phyloP scores from a whole-genome alignment of 2,113 vertebrate species.

The Orthochromis indermauri region DNA sequence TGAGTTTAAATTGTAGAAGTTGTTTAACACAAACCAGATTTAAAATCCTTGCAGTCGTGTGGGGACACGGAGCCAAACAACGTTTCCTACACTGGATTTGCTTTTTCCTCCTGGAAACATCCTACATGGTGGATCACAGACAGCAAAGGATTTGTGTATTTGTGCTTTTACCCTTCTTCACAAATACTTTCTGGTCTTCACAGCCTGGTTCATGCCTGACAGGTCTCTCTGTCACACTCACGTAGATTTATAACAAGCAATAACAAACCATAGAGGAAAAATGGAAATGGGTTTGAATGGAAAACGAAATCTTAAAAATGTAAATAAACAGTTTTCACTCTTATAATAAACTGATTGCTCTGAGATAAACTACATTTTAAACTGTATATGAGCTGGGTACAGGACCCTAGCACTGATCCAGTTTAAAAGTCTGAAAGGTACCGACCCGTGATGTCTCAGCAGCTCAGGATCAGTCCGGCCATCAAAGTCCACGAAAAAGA shows the following conservation, averaged over 20 bases:
- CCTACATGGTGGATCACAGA: not conserved
- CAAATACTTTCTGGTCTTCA: not conserved
- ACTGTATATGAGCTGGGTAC: not conserved
- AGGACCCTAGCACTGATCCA: not conserved
- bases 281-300: not conserved
- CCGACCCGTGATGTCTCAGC: not conserved
- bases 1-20: not conserved
- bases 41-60: not conserved
- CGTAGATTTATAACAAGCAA: not conserved
- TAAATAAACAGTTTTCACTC: not conserved
- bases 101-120: not conserved
- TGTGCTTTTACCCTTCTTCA: not conserved
- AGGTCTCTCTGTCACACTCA: not conserved
- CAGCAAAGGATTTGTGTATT: not conserved
- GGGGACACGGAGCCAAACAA: not conserved
- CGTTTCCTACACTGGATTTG: not conserved
- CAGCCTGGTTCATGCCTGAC: not conserved
- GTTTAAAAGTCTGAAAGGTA: not conserved
- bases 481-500: conserved; percentile 6
- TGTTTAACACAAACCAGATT: not conserved
- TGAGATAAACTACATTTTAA: not conserved
- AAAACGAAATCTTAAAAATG: not conserved
- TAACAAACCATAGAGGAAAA: not conserved
- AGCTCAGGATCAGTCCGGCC: not conserved
- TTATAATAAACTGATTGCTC: not conserved